Conservation (phyloP, 2,113 vertebrate species). For the Onychostoma macrolepis region DNA sequence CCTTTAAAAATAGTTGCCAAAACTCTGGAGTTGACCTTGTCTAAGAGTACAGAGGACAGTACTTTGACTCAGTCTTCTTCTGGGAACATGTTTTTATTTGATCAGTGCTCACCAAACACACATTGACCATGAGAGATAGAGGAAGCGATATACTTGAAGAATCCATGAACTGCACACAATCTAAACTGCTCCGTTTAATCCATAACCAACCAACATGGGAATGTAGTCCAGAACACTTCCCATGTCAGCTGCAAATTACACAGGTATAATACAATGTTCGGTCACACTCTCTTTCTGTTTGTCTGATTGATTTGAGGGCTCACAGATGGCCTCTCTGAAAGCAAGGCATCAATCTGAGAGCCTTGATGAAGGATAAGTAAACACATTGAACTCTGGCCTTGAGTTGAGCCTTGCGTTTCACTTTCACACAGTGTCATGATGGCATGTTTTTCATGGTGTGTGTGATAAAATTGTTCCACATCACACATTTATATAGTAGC, state of each 20-base stretch:
- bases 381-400: constrained; percentile 77
- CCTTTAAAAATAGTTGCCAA: neutral
- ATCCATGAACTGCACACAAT: constrained; percentile 47
- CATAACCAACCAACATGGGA: constrained; percentile 57
- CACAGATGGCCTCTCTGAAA: constrained; percentile 86
- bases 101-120: constrained; percentile 49
- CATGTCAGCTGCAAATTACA: constrained; percentile 45
- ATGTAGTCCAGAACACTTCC: constrained; percentile 43
- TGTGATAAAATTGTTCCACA: neutral
- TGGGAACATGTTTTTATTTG: constrained; percentile 55
- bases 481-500: neutral
- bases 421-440: constrained; percentile 21
- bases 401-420: constrained; percentile 60
- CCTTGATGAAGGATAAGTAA: constrained; percentile 86
- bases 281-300: neutral
- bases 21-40: constrained; percentile 30
- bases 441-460: neutral
- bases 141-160: constrained; percentile 52
- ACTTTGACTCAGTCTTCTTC: constrained; percentile 53
- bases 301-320: constrained; percentile 52
- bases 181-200: constrained; percentile 57
- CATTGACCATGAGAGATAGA: constrained; percentile 57
- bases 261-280: constrained; percentile 7
- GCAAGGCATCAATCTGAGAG: constrained; percentile 88
- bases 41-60: constrained; percentile 40